Percentiles rank a stretch among this genome's conserved stretches.
Conservation (phyloP, 1,140 invertebrate genomes). For the Lycorma delicatula region DNA sequence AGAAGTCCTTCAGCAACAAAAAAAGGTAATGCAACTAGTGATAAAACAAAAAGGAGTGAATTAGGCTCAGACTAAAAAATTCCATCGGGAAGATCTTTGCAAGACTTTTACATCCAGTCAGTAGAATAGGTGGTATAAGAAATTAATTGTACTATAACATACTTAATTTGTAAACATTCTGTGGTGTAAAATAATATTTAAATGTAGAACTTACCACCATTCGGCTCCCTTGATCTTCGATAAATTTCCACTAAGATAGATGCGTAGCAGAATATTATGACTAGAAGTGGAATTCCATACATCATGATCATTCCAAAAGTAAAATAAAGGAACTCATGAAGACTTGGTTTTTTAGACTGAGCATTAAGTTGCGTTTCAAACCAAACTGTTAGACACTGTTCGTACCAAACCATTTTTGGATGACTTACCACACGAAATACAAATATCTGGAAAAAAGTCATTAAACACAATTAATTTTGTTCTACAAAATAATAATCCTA, state of each 20-base stretch:
- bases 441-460: conserved; percentile 47
- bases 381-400: conserved; percentile 67
- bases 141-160: too few relatives aligned
- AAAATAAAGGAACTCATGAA: conserved; percentile 63
- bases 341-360: conserved; percentile 12
- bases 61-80: too few relatives aligned
- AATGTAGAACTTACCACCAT: conserved; percentile 3
- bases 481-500: too few relatives aligned
- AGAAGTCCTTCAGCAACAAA: too few relatives aligned
- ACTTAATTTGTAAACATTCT: conserved; percentile 16
- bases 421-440: conserved; percentile 74
- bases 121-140: too few relatives aligned
- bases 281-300: conserved; percentile 72
- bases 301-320: conserved; percentile 71
- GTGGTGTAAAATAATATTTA: too few relatives aligned
- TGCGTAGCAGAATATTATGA: conserved; percentile 79
- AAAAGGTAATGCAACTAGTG: too few relatives aligned
- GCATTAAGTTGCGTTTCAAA: too few relatives aligned
- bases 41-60: too few relatives aligned
- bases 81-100: too few relatives aligned
- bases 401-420: conserved; percentile 62
- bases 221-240: conserved; percentile 40
- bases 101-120: too few relatives aligned
- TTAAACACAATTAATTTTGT: too few relatives aligned
- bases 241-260: conserved; percentile 75